Percentiles rank a stretch among this genome's conserved stretches.
phyloP scores from a whole-genome alignment of 1,140 invertebrate species.

The Megalopta genalis region DNA sequence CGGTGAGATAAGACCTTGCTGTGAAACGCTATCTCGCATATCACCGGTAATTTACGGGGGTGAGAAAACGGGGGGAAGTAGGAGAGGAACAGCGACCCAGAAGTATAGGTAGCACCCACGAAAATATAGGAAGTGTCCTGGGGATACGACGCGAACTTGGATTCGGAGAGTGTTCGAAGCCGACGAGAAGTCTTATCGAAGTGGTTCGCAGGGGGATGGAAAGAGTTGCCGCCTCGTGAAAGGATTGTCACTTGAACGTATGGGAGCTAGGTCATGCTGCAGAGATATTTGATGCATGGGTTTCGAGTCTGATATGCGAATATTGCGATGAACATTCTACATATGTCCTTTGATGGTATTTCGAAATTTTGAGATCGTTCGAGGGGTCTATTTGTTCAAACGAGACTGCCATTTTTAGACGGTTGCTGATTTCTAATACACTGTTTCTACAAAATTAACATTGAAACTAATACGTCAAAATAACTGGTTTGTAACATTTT shows the following conservation, averaged over 20 bases:
- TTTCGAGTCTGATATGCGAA: slow-evolving; percentile 54
- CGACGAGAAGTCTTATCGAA: slow-evolving; percentile 35
- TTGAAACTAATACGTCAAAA: too few relatives aligned
- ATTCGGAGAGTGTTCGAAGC: neutral
- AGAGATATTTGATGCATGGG: slow-evolving; percentile 59
- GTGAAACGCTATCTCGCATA: slow-evolving; percentile 40
- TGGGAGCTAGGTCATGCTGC: neutral
- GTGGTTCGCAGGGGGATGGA: neutral
- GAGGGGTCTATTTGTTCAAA: neutral
- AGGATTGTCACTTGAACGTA: neutral
- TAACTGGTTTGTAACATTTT: too few relatives aligned
- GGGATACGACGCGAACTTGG: slow-evolving; percentile 39
- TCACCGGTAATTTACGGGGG: slow-evolving; percentile 48
- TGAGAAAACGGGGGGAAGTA: neutral
- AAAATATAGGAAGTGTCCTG: slow-evolving; percentile 54
- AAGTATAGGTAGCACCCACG: slow-evolving; percentile 34
- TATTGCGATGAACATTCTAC: slow-evolving; percentile 54
- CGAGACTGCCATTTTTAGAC: too few relatives aligned
- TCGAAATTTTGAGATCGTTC: neutral
- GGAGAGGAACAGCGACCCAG: slow-evolving; percentile 24
- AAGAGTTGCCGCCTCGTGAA: slow-evolving; percentile 11
- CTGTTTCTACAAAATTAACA: too few relatives aligned
- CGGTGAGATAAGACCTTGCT: slow-evolving; percentile 29
- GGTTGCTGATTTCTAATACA: too few relatives aligned
- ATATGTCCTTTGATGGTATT: slow-evolving; percentile 33